phyloP scores from a whole-genome alignment of 2,113 vertebrate species.

The Elaphurus davidianus region DNA sequence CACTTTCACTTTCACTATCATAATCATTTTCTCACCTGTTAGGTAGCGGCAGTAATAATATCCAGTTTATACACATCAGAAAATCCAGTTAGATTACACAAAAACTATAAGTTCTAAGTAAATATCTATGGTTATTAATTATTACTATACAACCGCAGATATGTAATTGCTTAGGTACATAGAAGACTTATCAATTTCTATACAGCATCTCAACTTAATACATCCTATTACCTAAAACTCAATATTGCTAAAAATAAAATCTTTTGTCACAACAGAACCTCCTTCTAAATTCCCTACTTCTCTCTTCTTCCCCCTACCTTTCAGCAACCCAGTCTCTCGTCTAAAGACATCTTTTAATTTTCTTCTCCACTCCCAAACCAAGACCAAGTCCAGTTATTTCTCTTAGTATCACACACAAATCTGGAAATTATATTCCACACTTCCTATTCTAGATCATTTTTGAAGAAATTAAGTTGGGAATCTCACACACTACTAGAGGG shows the following conservation, averaged over 20 bases:
- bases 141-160: not conserved
- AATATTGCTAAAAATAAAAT: slow-evolving; percentile 21
- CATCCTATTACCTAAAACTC: not conserved
- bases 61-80: not conserved
- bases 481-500: not conserved
- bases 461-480: not conserved
- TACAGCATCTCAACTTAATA: not conserved
- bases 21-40: not conserved
- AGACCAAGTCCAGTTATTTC: not conserved
- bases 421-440: not conserved
- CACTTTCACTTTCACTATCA: not conserved
- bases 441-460: slow-evolving; percentile 9
- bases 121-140: not conserved
- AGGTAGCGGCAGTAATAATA: not conserved
- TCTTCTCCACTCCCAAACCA: not conserved
- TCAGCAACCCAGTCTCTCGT: not conserved
- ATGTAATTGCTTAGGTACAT: not conserved
- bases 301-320: not conserved
- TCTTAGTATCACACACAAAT: not conserved
- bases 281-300: not conserved
- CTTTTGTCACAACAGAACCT: slow-evolving; percentile 21
- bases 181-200: slow-evolving; percentile 1
- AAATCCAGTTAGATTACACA: slow-evolving; percentile 9
- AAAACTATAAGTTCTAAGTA: slow-evolving; percentile 17
- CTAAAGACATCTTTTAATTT: not conserved